Evolutionary conservation across 2,113 vertebrate species (phyloP), one percentile per base, ranked within the genome.

Genomic region (Furnarius figulus): DNA sequence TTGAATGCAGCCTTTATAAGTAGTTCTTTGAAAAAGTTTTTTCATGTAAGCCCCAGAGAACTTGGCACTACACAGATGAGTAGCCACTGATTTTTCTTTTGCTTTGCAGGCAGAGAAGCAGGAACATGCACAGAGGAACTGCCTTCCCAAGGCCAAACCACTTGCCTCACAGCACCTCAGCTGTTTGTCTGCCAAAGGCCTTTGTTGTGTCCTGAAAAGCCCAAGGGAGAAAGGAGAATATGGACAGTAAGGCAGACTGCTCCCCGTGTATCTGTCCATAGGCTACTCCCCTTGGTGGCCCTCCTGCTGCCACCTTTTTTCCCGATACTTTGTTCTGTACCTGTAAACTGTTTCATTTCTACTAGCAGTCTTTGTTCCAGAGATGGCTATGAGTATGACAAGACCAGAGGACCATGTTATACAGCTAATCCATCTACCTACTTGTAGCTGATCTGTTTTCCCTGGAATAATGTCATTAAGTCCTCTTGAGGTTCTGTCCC

Each of bases 231-330:
- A 67, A 56, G 5, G 5, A 9, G 4, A 68, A 71, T 14, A 35
- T 35, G 24, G 33, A 21, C 5, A n/a, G 21, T 3, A 21, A 12
- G n/a, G 13, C 7, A 68, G 40, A 33, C 8, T 68, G 20, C 37
- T 73, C 7, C 20, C 15, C 8, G 5, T 0, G 0, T 8, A 66
- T 15, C 40, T 66, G 42, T 17, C 4, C 30, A 10, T 2, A 7
- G 4, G 5, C 33, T 82, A 0, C 8, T 91, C 10, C 6, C 20
- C 25, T 55, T 46, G 9, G 7, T 27, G 50, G 14, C 6, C 12
- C 12, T 42, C 9, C 12, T 58, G n/a, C 10, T 88, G 18, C 18
- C 14, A 6, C 6, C 3, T 28, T 56, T 63, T 89, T 68, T 76
- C 30, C 27, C 63, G 27, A 16, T 78, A 10, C 5, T 33, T 78